Base-by-base conservation (phyloP, 2,113 vertebrate species). In the Sapajus apella region DNA sequence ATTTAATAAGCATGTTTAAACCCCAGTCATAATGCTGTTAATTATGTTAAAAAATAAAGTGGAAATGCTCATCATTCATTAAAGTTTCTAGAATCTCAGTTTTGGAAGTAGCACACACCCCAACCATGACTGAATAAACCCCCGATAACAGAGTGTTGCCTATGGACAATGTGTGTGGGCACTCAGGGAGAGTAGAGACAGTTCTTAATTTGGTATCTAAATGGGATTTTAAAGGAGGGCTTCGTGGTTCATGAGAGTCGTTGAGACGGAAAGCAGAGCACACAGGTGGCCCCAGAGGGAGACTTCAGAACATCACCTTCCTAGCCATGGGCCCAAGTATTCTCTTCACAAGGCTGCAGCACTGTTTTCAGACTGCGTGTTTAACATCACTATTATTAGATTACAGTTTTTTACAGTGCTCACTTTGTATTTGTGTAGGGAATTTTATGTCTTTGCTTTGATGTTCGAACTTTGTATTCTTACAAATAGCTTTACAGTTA, bases 141-240 rank as follows among this genome's bases (percentile, higher is more conserved):
- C 4, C 4, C 1, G 27, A 1, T 30, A 6, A 5, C 30, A 10
- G 0, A 13, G 52, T 35, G 3, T 4, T 17, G 14, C 23, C 23
- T 10, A 2, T 18, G 3, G 47, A 13, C n/a, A 5, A 7, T 11
- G 14, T 16, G 30, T 27, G 47, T 8, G 68, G 18, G 23, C 8
- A 17, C 35, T 35, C 13, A 5, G 18, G 45, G 10, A 25, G 9
- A 66, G 23, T 52, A 50, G 52, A 82, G 87, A 43, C 61, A 21
- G 18, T 70, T 90, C 27, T 40, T n/a, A n/a, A 12, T 64, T 64
- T 95, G 66, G 37, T 8, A 18, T 82, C 25, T 52, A 20, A 12
- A 2, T 61, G 85, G 32, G 55, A 45, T 45, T 91, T 88, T 45
- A 21, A 0, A 73, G 56, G 87, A 40, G 55, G 72, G 43, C 18